Conservation (phyloP, 2,113 vertebrate genomes). For the Varanus salvator region DNA sequence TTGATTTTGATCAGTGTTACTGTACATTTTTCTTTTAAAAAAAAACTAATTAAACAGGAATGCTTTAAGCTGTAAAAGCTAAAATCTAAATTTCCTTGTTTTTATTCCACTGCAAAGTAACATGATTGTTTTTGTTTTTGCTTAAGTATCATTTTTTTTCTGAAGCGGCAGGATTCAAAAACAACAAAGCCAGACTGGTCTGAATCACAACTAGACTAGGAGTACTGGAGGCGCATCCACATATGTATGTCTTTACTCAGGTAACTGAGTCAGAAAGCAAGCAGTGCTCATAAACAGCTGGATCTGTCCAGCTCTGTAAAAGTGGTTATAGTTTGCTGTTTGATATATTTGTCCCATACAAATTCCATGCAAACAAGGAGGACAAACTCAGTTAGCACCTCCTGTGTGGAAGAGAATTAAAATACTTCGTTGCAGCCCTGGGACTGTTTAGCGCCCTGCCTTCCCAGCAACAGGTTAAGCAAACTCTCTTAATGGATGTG, state of each 20-base stretch:
- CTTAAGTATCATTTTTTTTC: conserved; percentile 75
- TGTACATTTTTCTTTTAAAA: conserved; percentile 66
- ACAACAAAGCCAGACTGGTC: conserved; percentile 72
- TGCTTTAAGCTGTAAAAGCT: conserved; percentile 81
- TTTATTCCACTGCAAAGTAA: conserved; percentile 75
- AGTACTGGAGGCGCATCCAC: conserved; percentile 69
- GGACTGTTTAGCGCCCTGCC: conserved; percentile 54
- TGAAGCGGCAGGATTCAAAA: conserved; percentile 68
- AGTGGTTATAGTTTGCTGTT: conserved; percentile 73
- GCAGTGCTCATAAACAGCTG: conserved; percentile 71
- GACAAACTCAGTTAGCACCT: conserved; percentile 57
- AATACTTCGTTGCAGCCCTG: conserved; percentile 45
- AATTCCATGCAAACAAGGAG: conserved; percentile 52
- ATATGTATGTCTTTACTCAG: conserved; percentile 72
- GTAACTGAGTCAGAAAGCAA: conserved; percentile 72
- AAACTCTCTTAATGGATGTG: conserved; percentile 69
- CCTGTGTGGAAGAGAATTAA: conserved; percentile 49
- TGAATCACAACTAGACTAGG: conserved; percentile 69
- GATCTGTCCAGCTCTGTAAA: conserved; percentile 75
- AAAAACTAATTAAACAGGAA: conserved; percentile 79
- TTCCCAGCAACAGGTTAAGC: conserved; percentile 55
- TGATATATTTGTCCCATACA: conserved; percentile 73
- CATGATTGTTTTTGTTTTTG: conserved; percentile 72
- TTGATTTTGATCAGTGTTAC: conserved; percentile 83
- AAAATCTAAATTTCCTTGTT: conserved; percentile 76